Evolutionary conservation across 2,797 vertebrate genomes (phyloP), one percentile per base, ranked within the genome.

Genomic region (Catharus ustulatus): DNA sequence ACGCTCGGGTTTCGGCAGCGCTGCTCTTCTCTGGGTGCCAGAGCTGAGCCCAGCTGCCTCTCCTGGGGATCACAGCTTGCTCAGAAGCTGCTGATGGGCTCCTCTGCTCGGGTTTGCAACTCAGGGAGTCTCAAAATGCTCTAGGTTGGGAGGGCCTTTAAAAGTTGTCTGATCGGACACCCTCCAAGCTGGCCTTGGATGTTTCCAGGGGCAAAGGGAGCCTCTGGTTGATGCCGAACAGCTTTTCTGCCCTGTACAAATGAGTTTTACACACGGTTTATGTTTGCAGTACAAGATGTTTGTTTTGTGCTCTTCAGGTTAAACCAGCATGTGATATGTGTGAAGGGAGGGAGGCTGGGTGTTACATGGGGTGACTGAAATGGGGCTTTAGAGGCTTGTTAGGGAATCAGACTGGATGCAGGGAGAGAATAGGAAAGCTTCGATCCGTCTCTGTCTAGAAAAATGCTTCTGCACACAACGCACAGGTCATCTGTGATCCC

Each of bases 291-390:
- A 17, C 15, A 13, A 73, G 89, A 57, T 1, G 7, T 42, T 32
- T 29, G 6, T 7, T 40, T 10, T 0, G 1, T 30, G 1, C 27
- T 42, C 17, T 16, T 9, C 16, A 11, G 42, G 43, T 76, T 62
- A 48, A 73, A 52, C 5, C 45, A 13, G 42, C 8, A 0, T 1
- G 2, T 11, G 40, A 1, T 23, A 30, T n/a, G 27, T 43, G n/a
- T 23, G 62, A 51, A 59, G 23, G 62, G 54, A 75, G 36, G 19
- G 22, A 55, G 36, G 16, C 29, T 59, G 66, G 24, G 8, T 32
- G 34, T 29, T 8, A 1, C 5, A 3, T 10, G 20, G 6, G 3
- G 20, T 15, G 27, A 5, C 5, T 26, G 46, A 43, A 78, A 38
- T 36, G 26, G 54, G 40, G 27, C 4, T 58, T 63, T 55, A 18